phyloP scores from a whole-genome alignment of 2,888 invertebrate genomes.

The Leucophora obtusa region DNA sequence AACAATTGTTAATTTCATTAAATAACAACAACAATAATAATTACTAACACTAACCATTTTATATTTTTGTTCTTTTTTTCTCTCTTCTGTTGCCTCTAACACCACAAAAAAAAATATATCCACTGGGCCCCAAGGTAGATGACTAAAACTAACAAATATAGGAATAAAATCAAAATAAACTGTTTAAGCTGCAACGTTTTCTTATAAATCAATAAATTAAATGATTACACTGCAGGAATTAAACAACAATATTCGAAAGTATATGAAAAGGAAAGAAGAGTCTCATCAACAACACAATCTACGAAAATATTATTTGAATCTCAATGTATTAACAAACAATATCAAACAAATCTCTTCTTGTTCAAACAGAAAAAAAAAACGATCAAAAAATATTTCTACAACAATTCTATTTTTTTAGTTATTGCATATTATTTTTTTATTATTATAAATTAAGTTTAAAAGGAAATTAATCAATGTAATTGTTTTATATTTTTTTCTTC shows the following conservation, averaged over 20 bases:
- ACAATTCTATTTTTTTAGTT: not conserved
- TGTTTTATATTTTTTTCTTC: constrained; percentile 44
- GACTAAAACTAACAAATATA: constrained; percentile 59
- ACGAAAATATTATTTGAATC: constrained; percentile 37
- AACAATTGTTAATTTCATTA: constrained; percentile 33
- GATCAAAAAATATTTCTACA: constrained; percentile 8
- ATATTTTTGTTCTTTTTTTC: constrained; percentile 68
- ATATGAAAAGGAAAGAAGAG: constrained; percentile 45
- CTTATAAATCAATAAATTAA: constrained; percentile 35
- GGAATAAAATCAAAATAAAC: not conserved
- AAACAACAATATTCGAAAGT: not conserved
- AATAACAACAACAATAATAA: constrained; percentile 60
- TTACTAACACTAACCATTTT: constrained; percentile 71
- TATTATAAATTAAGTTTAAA: constrained; percentile 40
- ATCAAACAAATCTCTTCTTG: constrained; percentile 17
- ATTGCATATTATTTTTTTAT: constrained; percentile 5
- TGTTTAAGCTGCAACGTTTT: constrained; percentile 42
- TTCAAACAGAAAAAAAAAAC: constrained; percentile 34
- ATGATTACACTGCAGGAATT: constrained; percentile 17
- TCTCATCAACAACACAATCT: constrained; percentile 40
- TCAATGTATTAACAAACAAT: constrained; percentile 35
- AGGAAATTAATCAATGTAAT: constrained; percentile 34
- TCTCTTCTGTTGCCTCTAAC: constrained; percentile 66
- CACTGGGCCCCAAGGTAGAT: constrained; percentile 73
- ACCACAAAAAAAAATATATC: constrained; percentile 32